These are phyloP conservation scores for Microcaecilia unicolor DNA, from an alignment of 2,797 vertebrate species.

Conservation along the genomic window DNA sequence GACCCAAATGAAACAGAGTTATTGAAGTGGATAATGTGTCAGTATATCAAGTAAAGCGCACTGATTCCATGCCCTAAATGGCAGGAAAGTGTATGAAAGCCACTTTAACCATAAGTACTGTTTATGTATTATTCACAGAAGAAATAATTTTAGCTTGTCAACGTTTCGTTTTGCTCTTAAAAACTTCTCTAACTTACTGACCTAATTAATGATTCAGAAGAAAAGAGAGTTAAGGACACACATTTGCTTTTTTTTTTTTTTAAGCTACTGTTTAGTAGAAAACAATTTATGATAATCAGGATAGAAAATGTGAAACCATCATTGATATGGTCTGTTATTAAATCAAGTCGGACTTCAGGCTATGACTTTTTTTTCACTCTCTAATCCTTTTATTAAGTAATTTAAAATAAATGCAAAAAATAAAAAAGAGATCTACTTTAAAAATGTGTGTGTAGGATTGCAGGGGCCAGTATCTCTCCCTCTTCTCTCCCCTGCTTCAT, in stretches of 20 bases:
- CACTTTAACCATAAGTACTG: slow-evolving; percentile 54
- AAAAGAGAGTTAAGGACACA: slow-evolving; percentile 23
- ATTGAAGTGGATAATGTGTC: slow-evolving; percentile 18
- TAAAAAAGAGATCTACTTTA: no score
- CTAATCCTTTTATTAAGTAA: no score
- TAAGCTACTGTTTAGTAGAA: no score
- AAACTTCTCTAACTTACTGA: slow-evolving; percentile 59
- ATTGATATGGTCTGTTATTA: slow-evolving; percentile 8
- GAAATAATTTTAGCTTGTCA: slow-evolving; percentile 71
- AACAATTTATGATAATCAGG: slow-evolving; percentile 39
- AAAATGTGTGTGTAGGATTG: no score
- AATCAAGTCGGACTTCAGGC: no score
- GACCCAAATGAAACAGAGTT: slow-evolving; percentile 30
- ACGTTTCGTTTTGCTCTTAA: slow-evolving; percentile 58
- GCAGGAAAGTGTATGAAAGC: slow-evolving; percentile 65
- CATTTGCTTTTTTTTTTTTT: no score
- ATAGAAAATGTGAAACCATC: slow-evolving; percentile 40
- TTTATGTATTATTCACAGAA: slow-evolving; percentile 81
- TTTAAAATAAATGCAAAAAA: no score
- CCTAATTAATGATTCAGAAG: slow-evolving; percentile 54
- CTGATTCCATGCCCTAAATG: slow-evolving; percentile 41
- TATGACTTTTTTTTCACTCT: no score
- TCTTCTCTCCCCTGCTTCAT: no score
- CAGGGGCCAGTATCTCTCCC: no score
- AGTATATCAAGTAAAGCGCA: slow-evolving; percentile 25